Base-by-base conservation (phyloP, 2,797 vertebrate genomes). In the Sternotherus odoratus region DNA sequence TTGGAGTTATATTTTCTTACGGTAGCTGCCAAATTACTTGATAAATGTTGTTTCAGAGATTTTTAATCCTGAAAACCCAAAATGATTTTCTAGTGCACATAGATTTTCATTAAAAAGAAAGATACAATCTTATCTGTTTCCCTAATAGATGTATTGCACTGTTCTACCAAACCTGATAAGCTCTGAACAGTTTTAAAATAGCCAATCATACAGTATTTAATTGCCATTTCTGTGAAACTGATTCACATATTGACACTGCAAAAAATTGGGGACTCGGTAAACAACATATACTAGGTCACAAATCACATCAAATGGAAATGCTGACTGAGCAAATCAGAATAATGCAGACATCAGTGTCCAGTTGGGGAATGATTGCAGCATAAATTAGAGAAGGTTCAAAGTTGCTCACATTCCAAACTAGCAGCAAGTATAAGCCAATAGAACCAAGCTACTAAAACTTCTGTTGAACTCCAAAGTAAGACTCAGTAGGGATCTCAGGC, bases 121-220 rank as follows among this genome's bases (percentile, higher is more conserved):
- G 90, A 77, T 24, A 50, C 75, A 50, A 36, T 5, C 74, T 93
- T 86, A 88, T 83, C 92, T 85, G 86, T 77, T n/a, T 39, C 75
- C 63, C 82, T 89, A 74, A 91, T 0, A 79, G 89, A 46, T 33
- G 69, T 28, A 36, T 74, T 1, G 0, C 1, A 1, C 60, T 51
- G 78, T 53, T 79, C 79, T 90, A 88, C 63, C 85, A 92, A 78
- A 77, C 77, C 83, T 8, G 77, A 83, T 90, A 89, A 93, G 88
- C 69, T 75, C 84, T 77, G 72, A 26, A 3, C 33, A 5, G 88
- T 72, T 56, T 87, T 81, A 53, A 81, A 93, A 56, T 3, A 1
- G 30, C 50, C n/a, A 24, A 28, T 11, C 12, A 19, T 50, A n/a
- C n/a, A n/a, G n/a, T n/a, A 30, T 13, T 79, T 79, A 78, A 82